These are phyloP conservation scores for Crypturellus tataupa DNA, from an alignment of 2,797 vertebrate genomes.

Conservation along the genomic window DNA sequence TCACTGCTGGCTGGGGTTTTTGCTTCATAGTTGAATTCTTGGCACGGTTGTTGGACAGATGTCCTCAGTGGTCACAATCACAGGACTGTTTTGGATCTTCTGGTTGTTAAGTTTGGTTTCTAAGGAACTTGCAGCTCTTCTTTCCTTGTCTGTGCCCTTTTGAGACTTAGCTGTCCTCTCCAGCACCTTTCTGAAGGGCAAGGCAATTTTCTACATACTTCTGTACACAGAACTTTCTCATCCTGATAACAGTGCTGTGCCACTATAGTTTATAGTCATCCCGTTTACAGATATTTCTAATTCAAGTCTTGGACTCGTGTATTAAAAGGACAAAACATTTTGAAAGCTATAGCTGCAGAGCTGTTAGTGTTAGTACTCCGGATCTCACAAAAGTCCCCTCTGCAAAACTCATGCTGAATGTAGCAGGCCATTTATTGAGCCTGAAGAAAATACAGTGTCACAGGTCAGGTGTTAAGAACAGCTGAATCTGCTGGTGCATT, in stretches of 20 bases:
- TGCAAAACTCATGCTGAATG: neutral
- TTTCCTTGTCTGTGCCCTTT: slow-evolving; percentile 40
- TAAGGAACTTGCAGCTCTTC: slow-evolving; percentile 23
- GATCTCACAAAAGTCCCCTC: neutral
- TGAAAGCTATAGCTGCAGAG: neutral
- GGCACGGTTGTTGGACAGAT: slow-evolving; percentile 69
- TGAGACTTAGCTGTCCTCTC: slow-evolving; percentile 37
- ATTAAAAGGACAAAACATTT: neutral
- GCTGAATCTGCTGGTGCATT: neutral
- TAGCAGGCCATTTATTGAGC: neutral
- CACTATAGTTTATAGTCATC: neutral
- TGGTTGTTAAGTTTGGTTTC: slow-evolving; percentile 64
- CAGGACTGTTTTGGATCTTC: slow-evolving; percentile 59
- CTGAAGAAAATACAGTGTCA: neutral
- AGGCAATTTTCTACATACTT: neutral
- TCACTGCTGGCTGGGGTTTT: slow-evolving; percentile 36
- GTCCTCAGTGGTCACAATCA: slow-evolving; percentile 53
- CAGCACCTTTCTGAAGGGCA: neutral
- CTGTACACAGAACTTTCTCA: neutral
- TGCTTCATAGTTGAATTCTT: slow-evolving; percentile 60
- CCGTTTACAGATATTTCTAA: neutral
- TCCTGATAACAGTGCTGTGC: neutral
- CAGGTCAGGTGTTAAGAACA: neutral
- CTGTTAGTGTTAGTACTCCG: neutral
- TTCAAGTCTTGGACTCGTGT: neutral